Conservation (phyloP, 1,140 invertebrate species). For the Hirudo medicinalis region DNA sequence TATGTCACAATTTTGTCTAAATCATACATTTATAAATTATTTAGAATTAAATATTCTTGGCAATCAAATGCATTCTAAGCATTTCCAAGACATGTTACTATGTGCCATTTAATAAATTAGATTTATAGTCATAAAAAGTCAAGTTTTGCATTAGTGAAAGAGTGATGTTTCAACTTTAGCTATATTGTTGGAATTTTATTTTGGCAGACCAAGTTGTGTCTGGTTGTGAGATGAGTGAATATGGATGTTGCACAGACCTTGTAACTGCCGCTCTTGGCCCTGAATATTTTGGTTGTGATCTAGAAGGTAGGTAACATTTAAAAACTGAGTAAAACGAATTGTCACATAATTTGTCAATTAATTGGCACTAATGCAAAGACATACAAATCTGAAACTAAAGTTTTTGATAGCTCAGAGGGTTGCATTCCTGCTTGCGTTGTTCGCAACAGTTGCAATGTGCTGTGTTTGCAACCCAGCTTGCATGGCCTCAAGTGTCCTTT, state of each 20-base stretch:
- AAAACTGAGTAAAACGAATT: too few species aligned
- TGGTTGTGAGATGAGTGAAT: constrained; percentile 27
- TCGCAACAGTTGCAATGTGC: neutral
- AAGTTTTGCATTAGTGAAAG: neutral
- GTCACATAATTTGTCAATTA: too few species aligned
- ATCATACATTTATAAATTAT: too few species aligned
- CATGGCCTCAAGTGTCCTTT: too few species aligned
- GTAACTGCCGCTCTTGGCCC: constrained; percentile 63
- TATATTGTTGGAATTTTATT: neutral
- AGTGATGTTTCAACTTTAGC: neutral
- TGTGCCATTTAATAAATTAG: too few species aligned
- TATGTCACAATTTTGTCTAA: too few species aligned
- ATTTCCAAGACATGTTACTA: too few species aligned
- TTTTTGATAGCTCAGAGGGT: neutral
- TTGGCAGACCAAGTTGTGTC: constrained; percentile 11
- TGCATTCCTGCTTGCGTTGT: neutral
- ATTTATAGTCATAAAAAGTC: too few species aligned
- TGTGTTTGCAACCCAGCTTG: neutral
- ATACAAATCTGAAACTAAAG: neutral
- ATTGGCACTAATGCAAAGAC: neutral
- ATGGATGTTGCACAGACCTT: constrained; percentile 77
- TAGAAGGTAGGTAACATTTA: constrained; percentile 26
- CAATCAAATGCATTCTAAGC: too few species aligned
- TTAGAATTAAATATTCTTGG: too few species aligned
- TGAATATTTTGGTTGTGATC: constrained; percentile 62